Conservation (phyloP, 2,113 vertebrate genomes). For the Nibea albiflora region DNA sequence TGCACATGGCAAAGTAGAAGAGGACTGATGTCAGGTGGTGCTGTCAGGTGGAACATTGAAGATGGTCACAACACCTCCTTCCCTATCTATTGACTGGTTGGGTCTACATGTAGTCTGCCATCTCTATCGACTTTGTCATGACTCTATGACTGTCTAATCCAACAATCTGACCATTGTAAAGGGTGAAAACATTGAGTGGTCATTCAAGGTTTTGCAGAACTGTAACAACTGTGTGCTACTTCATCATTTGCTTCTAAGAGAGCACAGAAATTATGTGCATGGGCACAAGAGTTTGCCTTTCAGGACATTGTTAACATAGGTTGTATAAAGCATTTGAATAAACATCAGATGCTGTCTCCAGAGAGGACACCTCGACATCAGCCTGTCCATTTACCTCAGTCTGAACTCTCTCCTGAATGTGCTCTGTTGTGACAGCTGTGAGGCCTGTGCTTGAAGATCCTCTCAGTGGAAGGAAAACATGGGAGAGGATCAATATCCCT, state of each 20-base stretch:
- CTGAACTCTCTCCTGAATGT: conserved; percentile 42
- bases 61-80: not conserved
- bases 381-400: conserved; percentile 22
- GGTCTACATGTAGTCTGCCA: not conserved
- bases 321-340: not conserved
- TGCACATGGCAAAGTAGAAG: too few species aligned
- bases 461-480: conserved; percentile 64
- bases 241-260: not conserved
- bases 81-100: not conserved
- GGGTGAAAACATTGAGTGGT: not conserved
- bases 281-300: not conserved
- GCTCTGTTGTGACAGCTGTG: conserved; percentile 68
- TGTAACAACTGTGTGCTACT: not conserved
- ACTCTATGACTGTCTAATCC: not conserved
- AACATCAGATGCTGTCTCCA: not conserved
- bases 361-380: not conserved
- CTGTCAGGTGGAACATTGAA: not conserved
- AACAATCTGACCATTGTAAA: not conserved
- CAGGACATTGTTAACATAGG: not conserved
- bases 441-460: conserved; percentile 58
- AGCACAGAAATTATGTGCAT: not conserved
- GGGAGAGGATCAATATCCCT: conserved; percentile 61
- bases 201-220: not conserved
- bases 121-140: not conserved
- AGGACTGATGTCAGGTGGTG: not conserved